Conservation (phyloP, 1,140 invertebrate genomes). For the Latrodectus geometricus region DNA sequence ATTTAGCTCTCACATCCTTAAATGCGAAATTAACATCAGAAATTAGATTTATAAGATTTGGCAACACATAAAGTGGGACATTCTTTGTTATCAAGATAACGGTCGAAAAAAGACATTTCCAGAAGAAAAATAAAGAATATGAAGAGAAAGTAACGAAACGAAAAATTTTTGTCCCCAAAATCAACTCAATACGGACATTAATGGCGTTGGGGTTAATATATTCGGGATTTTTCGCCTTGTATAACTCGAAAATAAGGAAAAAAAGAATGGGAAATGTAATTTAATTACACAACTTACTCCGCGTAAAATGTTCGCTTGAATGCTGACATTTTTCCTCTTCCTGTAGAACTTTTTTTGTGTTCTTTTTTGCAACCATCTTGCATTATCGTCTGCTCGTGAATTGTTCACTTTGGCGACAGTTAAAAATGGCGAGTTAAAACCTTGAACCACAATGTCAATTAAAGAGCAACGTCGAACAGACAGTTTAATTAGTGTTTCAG, state of each 20-base stretch:
- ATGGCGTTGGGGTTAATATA: conserved; percentile 53
- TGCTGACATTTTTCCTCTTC: conserved; percentile 33
- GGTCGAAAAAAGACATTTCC: not conserved
- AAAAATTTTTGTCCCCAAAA: conserved; percentile 31
- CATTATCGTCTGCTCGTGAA: conserved; percentile 47
- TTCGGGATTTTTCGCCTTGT: conserved; percentile 37
- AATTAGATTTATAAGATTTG: conserved; percentile 55
- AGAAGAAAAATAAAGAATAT: conserved; percentile 14
- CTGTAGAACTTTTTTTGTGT: not conserved
- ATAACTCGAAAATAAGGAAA: conserved; percentile 42
- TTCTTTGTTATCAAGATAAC: conserved; percentile 16
- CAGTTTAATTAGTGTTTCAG: conserved; percentile 56
- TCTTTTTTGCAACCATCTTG: not conserved
- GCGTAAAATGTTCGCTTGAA: conserved; percentile 49
- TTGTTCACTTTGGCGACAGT: conserved; percentile 50
- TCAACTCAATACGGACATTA: conserved; percentile 46
- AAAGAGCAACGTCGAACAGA: conserved; percentile 52
- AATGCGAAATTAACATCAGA: conserved; percentile 49
- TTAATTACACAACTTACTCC: conserved; percentile 56
- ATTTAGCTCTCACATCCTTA: conserved; percentile 25
- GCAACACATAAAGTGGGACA: conserved; percentile 45
- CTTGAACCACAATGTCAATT: conserved; percentile 61
- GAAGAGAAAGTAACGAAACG: not conserved
- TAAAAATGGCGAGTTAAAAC: conserved; percentile 60
- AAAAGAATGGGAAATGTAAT: conserved; percentile 36